Evolutionary conservation across 2,113 vertebrate genomes (phyloP).

Genomic region (Vicugna pacos): DNA sequence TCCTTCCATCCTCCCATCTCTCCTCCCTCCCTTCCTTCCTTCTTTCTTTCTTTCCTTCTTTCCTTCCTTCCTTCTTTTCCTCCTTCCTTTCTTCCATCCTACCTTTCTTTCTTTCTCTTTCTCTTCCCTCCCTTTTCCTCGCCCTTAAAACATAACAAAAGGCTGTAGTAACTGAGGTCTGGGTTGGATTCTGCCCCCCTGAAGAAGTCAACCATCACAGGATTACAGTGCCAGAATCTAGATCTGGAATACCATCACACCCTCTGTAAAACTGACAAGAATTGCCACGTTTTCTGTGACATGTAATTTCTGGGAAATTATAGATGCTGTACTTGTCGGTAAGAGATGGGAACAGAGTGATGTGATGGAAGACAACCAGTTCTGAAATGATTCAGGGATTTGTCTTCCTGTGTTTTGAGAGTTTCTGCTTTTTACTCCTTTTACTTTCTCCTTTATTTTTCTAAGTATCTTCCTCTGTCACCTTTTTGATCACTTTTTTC

Average conservation of each 20-base stretch:
- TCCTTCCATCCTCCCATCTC: background rate
- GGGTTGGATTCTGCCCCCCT: background rate
- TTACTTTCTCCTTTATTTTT: background rate
- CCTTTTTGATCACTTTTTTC: background rate
- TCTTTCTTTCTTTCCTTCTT: rapidly evolving
- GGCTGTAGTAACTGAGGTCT: background rate
- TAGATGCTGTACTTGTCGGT: background rate
- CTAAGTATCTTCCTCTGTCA: background rate
- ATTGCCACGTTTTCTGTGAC: background rate
- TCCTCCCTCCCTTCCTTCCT: background rate
- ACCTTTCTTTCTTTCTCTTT: too few relatives aligned
- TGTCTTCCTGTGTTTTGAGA: background rate
- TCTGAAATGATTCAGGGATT: background rate
- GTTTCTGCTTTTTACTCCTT: background rate
- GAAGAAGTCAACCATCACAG: background rate
- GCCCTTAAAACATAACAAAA: background rate
- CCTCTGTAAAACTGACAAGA: background rate
- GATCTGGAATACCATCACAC: background rate
- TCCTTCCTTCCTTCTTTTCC: background rate
- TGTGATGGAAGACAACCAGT: background rate
- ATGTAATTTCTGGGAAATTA: background rate
- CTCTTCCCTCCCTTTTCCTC: background rate
- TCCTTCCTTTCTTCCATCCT: rapidly evolving
- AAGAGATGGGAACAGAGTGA: background rate
- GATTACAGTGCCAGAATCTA: background rate